These are phyloP conservation scores for Leucophora obtusa DNA, from an alignment of 2,888 invertebrate species.

Conservation along the genomic window DNA sequence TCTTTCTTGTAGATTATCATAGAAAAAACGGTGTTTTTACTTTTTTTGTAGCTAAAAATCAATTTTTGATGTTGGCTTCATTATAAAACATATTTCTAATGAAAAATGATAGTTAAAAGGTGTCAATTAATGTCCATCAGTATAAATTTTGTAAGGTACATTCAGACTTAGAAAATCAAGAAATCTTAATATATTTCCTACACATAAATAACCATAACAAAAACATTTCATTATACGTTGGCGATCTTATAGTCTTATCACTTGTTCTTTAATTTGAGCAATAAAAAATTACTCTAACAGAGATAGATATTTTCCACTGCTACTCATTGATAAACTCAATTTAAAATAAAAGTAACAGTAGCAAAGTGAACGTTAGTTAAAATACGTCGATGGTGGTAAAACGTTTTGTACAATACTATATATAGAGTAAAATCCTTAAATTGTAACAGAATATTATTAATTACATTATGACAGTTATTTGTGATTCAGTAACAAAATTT, in stretches of 20 bases:
- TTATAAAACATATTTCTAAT: no score
- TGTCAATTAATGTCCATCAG: no score
- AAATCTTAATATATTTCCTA: slow-evolving; percentile 33
- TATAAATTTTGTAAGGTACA: neutral
- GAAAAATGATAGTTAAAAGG: no score
- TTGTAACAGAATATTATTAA: neutral
- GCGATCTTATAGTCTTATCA: slow-evolving; percentile 63
- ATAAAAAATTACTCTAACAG: slow-evolving; percentile 66
- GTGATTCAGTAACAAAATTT: slow-evolving; percentile 46
- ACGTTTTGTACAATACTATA: neutral
- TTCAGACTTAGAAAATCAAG: neutral
- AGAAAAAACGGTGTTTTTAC: no score
- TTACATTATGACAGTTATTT: slow-evolving; percentile 52
- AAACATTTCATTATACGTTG: slow-evolving; percentile 3
- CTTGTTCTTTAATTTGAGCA: slow-evolving; percentile 72
- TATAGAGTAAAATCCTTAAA: neutral
- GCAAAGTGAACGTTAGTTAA: slow-evolving; percentile 36
- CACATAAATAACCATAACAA: neutral
- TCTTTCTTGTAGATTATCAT: no score
- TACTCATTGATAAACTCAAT: slow-evolving; percentile 21
- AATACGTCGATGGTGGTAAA: slow-evolving; percentile 13
- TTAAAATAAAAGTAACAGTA: slow-evolving; percentile 41
- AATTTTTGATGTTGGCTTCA: no score
- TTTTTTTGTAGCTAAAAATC: no score
- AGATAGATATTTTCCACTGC: slow-evolving; percentile 31